phyloP scores from a whole-genome alignment of 2,797 vertebrate species.

The Takifugu rubripes region DNA sequence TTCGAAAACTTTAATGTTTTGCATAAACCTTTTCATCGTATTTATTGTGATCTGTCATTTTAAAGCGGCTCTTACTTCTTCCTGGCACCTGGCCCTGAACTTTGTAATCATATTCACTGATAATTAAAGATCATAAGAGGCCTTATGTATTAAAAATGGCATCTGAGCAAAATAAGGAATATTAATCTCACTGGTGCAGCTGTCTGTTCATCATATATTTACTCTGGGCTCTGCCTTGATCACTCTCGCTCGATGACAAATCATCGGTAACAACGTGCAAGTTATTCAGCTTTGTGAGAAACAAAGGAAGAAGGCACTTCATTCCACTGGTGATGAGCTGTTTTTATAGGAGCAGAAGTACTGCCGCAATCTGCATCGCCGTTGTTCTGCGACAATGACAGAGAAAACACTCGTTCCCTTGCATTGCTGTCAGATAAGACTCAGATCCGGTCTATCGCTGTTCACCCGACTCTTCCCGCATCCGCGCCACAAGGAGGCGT shows the following conservation, averaged over 20 bases:
- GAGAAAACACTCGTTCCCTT: constrained; percentile 1
- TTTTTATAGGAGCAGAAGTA: constrained; percentile 24
- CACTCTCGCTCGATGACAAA: constrained; percentile 53
- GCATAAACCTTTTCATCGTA: too few relatives aligned
- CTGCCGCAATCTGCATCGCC: constrained; percentile 7
- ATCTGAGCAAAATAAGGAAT: constrained; percentile 30
- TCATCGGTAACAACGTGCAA: constrained; percentile 12
- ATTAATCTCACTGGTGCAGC: constrained; percentile 50
- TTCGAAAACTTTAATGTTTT: too few relatives aligned
- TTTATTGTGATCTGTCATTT: too few relatives aligned
- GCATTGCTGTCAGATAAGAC: neutral
- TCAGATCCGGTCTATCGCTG: neutral
- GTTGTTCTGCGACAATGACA: too few relatives aligned
- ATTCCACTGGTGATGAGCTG: constrained; percentile 25
- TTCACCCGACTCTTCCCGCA: constrained; percentile 8
- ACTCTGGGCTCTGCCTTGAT: constrained; percentile 48
- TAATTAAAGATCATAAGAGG: constrained; percentile 53
- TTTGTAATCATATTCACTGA: constrained; percentile 33
- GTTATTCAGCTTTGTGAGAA: constrained; percentile 19
- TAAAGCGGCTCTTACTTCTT: constrained; percentile 17
- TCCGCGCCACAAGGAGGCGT: constrained; percentile 9
- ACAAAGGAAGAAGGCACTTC: constrained; percentile 24
- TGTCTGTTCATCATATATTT: constrained; percentile 51
- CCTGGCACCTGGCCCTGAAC: constrained; percentile 35
- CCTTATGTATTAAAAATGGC: constrained; percentile 49